Percentiles rank a stretch among this genome's conserved stretches.
These are phyloP conservation scores for Apodemia zela DNA, from an alignment of 2,888 invertebrate genomes.

Conservation along the genomic window DNA sequence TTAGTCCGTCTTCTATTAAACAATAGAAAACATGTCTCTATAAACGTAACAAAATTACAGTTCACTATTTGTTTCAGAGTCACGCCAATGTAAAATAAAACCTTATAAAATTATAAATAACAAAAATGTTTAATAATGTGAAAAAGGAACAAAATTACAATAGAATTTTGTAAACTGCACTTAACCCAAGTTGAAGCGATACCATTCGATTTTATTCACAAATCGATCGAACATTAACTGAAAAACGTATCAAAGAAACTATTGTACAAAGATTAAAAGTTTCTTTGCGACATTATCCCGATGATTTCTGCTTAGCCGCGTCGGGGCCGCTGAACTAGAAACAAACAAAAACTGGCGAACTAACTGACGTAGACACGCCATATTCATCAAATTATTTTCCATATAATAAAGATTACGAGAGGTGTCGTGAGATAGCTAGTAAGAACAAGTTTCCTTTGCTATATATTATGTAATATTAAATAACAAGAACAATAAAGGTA, in stretches of 20 bases:
- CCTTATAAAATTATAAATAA: background rate
- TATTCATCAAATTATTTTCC: too few relatives aligned
- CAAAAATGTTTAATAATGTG: background rate
- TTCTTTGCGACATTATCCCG: constrained; percentile 5
- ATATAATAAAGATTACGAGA: too few relatives aligned
- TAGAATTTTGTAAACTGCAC: background rate
- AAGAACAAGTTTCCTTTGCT: too few relatives aligned
- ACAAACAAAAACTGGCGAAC: background rate
- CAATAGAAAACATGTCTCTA: too few relatives aligned
- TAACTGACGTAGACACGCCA: too few relatives aligned
- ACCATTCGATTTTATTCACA: constrained; percentile 8
- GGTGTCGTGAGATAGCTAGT: too few relatives aligned
- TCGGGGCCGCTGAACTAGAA: constrained; percentile 1
- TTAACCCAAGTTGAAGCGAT: background rate
- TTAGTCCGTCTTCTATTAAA: too few relatives aligned
- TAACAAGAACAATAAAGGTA: too few relatives aligned
- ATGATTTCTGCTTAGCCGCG: constrained; percentile 10
- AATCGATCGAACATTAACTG: constrained; percentile 1
- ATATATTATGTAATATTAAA: too few relatives aligned
- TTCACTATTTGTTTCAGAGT: too few relatives aligned
- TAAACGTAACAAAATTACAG: too few relatives aligned
- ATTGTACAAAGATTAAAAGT: constrained; percentile 14
- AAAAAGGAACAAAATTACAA: background rate
- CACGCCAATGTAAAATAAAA: background rate
- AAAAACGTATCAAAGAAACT: constrained; percentile 16